Percentiles rank a stretch among this genome's conserved stretches.
Evolutionary conservation across 2,797 vertebrate genomes (phyloP).

Genomic region (Onychomys leucogaster): DNA sequence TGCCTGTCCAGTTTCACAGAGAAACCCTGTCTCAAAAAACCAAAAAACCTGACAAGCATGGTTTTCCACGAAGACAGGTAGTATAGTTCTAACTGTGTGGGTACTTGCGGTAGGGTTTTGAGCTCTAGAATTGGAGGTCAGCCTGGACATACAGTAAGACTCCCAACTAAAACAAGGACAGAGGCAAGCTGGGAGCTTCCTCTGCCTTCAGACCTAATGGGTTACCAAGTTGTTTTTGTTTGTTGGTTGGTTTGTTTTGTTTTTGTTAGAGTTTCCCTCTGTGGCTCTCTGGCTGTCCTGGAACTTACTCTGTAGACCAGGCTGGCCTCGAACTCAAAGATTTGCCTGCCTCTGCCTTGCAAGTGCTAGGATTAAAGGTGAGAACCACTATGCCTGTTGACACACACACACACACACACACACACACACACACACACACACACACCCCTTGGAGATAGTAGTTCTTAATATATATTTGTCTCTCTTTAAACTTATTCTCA

Average conservation of each 20-base stretch:
- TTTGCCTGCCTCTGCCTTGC: not conserved
- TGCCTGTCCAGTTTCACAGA: too few relatives aligned
- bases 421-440: not conserved
- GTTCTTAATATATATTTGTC: conserved; percentile 22
- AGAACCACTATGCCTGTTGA: not conserved
- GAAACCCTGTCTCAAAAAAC: too few relatives aligned
- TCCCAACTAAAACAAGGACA: not conserved
- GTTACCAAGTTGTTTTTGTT: not conserved
- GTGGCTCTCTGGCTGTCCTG: not conserved
- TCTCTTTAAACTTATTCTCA: conserved; percentile 47
- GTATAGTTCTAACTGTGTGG: not conserved
- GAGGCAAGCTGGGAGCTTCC: not conserved
- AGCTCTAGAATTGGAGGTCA: not conserved
- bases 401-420: not conserved
- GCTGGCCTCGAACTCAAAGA: not conserved
- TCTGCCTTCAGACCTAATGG: not conserved
- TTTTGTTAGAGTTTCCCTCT: not conserved
- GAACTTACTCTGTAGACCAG: not conserved
- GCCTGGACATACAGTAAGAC: not conserved
- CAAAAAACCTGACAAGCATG: not conserved
- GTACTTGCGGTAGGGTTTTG: not conserved
- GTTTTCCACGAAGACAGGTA: not conserved
- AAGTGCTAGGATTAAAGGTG: not conserved
- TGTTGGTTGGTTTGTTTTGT: not conserved
- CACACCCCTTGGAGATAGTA: not conserved